A percentile compares a stretch with the other conserved stretches of the same genome.
Evolutionary conservation across 2,797 vertebrate species (phyloP).

Genomic region (Paratrypauchen microcephalus): DNA sequence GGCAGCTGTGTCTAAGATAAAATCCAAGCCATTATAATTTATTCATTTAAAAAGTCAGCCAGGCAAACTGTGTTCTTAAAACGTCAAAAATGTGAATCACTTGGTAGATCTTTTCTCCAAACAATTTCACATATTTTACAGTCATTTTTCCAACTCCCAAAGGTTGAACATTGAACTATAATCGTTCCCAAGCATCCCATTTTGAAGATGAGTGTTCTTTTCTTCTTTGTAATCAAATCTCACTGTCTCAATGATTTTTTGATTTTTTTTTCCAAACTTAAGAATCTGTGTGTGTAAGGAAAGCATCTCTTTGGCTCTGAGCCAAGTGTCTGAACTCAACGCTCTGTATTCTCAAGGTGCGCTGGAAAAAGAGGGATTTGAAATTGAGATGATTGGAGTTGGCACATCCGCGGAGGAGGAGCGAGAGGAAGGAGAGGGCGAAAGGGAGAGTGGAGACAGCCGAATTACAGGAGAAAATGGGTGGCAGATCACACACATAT

Average conservation of each 20-base stretch:
- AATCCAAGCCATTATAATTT: too few relatives aligned
- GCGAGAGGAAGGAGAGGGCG: not conserved
- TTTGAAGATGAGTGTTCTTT: constrained; percentile 19
- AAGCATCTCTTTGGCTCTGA: constrained; percentile 48
- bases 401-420: constrained; percentile 46
- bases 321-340: constrained; percentile 67
- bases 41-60: too few relatives aligned
- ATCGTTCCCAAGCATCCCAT: constrained; percentile 33
- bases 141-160: constrained; percentile 22
- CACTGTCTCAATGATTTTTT: constrained; percentile 39
- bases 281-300: constrained; percentile 43
- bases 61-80: too few relatives aligned
- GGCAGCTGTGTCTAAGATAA: too few relatives aligned
- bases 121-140: not conserved
- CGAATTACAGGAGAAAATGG: not conserved
- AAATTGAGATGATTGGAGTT: constrained; percentile 71
- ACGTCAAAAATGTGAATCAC: not conserved
- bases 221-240: constrained; percentile 21
- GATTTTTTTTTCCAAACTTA: constrained; percentile 35
- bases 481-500: constrained; percentile 26
- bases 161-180: constrained; percentile 12
- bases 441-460: constrained; percentile 1
- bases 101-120: too few relatives aligned
- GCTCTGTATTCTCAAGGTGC: constrained; percentile 69
- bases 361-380: constrained; percentile 62